Base-by-base conservation (phyloP, 1,140 invertebrate species). In the Zaprionus davidi region DNA sequence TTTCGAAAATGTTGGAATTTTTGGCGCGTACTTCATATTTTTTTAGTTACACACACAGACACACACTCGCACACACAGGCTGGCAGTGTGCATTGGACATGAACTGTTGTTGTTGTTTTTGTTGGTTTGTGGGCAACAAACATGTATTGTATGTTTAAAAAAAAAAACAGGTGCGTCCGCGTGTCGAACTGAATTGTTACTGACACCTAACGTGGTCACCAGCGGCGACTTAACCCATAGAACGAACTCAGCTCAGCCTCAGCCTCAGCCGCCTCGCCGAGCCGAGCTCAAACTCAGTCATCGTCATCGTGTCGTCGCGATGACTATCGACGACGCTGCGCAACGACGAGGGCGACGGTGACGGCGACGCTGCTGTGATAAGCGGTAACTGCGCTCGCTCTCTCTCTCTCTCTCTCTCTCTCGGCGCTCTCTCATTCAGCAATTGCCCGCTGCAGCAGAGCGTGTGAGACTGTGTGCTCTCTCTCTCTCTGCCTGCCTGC, bases 141-240 rank as follows among this genome's bases (percentile, higher is more conserved):
- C 64, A 71, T 46, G 59, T 71, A 64, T 44, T 60, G 64, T 76
- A 64, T 55, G 59, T 59, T 20, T 57, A 71, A 73, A 77, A 77
- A 76, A 76, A 76, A 67, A 69, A 74, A 67, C 75, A 82, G 82
- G 73, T 86, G 81, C 83, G 82, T 66, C 68, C 83, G 82, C 76
- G 81, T 68, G 78, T 79, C 79, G 75, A 77, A 78, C 81, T 80
- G 77, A 90, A 91, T 86, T 81, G 84, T 85, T 85, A 91, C 90
- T 91, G 90, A 84, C 77, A 85, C 82, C 81, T 85, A 76, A 78
- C 75, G 73, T 88, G 84, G 72, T 75, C 79, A 80, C 82, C 81
- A 85, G 79, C 77, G 76, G 72, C 73, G 77, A 81, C 59, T 86
- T 80, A 82, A 87, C 81, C 82, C 73, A 71, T 69, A 77, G 59